These are phyloP conservation scores for Cirrhinus mrigala DNA, from an alignment of 2,797 vertebrate genomes.

Conservation along the genomic window DNA sequence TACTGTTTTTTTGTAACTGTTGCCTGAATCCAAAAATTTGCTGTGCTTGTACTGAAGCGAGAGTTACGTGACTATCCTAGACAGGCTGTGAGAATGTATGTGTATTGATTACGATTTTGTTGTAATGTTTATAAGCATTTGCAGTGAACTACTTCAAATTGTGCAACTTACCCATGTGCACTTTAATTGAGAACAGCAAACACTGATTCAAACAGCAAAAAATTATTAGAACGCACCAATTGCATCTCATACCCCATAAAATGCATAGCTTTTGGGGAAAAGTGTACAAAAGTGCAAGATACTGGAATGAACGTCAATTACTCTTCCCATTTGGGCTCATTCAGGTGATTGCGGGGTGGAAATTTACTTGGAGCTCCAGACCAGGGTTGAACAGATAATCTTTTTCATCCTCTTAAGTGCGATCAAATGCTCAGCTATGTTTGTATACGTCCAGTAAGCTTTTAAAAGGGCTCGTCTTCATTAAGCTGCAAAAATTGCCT, in stretches of 20 bases:
- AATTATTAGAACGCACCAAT: too few species aligned
- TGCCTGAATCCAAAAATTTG: background rate
- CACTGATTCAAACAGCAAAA: too few species aligned
- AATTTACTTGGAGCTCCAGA: slow-evolving; percentile 25
- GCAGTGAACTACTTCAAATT: slow-evolving; percentile 2
- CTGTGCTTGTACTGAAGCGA: background rate
- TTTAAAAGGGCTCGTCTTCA: slow-evolving; percentile 36
- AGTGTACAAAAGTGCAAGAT: background rate
- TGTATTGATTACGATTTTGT: background rate
- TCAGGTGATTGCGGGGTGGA: slow-evolving; percentile 24
- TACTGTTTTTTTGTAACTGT: too few species aligned
- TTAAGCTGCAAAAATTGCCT: slow-evolving; percentile 23
- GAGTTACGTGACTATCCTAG: background rate
- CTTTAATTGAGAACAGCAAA: slow-evolving; percentile 12
- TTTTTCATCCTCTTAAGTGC: slow-evolving; percentile 42
- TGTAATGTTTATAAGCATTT: slow-evolving; percentile 15
- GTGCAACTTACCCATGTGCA: background rate
- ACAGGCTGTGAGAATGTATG: background rate
- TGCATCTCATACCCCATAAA: background rate
- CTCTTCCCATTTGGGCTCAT: slow-evolving; percentile 6
- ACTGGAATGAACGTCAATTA: background rate
- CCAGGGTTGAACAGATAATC: slow-evolving; percentile 35
- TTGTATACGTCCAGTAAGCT: slow-evolving; percentile 36
- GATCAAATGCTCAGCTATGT: slow-evolving; percentile 28
- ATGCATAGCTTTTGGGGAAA: background rate